These are phyloP conservation scores for Centropristis striata DNA, from an alignment of 2,113 vertebrate species.

Conservation along the genomic window DNA sequence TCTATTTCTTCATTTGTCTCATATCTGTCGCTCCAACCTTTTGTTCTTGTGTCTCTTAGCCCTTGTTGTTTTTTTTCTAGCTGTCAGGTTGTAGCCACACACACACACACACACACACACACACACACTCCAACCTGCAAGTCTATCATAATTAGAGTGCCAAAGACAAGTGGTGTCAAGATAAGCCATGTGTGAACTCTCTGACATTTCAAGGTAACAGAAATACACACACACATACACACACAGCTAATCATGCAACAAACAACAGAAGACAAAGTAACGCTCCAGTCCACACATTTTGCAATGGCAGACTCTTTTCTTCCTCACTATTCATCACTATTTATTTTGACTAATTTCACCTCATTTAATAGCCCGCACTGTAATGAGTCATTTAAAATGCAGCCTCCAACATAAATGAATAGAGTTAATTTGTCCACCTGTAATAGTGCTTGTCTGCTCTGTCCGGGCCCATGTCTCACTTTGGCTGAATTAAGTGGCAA, in stretches of 20 bases:
- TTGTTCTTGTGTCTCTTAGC: constrained; percentile 19
- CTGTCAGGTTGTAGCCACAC: constrained; percentile 31
- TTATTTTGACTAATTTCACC: constrained; percentile 28
- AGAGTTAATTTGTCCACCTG: constrained; percentile 68
- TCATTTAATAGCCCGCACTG: constrained; percentile 8
- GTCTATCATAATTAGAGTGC: constrained; percentile 52
- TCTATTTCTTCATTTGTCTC: constrained; percentile 35
- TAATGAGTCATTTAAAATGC: constrained; percentile 47
- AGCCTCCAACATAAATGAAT: constrained; percentile 42
- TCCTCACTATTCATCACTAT: neutral
- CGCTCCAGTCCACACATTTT: neutral
- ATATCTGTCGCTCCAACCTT: constrained; percentile 15
- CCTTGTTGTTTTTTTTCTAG: neutral
- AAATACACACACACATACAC: neutral
- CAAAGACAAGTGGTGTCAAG: constrained; percentile 54
- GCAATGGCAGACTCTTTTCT: neutral
- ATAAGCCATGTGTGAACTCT: constrained; percentile 56
- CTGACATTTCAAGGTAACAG: constrained; percentile 55
- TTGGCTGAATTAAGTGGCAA: constrained; percentile 70
- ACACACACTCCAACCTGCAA: constrained; percentile 28
- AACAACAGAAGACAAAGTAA: neutral
- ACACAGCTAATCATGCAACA: constrained; percentile 1
- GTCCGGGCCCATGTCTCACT: constrained; percentile 54
- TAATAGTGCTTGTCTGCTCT: constrained; percentile 48
- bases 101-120: constrained; percentile 18